Evolutionary conservation across 2,113 vertebrate species (phyloP), one percentile per base, ranked within the genome.

Genomic region (Asarcornis scutulata): DNA sequence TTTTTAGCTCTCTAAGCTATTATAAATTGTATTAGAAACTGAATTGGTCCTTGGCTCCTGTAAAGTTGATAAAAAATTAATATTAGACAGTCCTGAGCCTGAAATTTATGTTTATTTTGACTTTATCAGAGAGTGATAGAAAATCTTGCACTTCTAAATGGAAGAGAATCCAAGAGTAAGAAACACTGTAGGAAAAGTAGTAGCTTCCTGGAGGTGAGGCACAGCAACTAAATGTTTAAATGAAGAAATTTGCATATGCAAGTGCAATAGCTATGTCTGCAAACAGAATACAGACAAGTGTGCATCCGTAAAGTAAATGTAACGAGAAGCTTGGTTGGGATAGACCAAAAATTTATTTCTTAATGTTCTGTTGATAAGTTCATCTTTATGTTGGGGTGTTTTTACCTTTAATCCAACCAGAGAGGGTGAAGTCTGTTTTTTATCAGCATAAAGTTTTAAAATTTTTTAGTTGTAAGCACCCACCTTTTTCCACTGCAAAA

Each of bases 381-480:
- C 11, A 69, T 82, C 94, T 88, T 96, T 89, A 89, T 91, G 59
- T 92, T 96, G 32, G 62, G 44, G 14, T 94, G 14, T 96, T 86
- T 96, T 97, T 97, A 96, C 60, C 88, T 96, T 96, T 86, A 94
- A 82, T 96, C 63, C 92, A 76, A 86, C 40, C 59, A 78, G 66
- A 94, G 80, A 96, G 82, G 36, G 46, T 86, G 81, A 97, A 97
- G 86, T 82, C 94, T 95, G 72, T 64, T 97, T 94, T 97, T 97
- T 95, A 94, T 88, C 94, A 95, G 68, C 56, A 93, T 76, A 97
- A 84, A 58, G 87, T 96, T 97, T 97, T 95, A 93, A 94, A 94
- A 95, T 94, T 97, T 91, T 97, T 97, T 88, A 95, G 76, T 95
- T 95, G 86, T 85, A 94, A 96, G 90, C 53, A 92, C 95, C 95